Evolutionary conservation across 2,113 vertebrate species (phyloP).

Genomic region (Myiopsitta monachus): DNA sequence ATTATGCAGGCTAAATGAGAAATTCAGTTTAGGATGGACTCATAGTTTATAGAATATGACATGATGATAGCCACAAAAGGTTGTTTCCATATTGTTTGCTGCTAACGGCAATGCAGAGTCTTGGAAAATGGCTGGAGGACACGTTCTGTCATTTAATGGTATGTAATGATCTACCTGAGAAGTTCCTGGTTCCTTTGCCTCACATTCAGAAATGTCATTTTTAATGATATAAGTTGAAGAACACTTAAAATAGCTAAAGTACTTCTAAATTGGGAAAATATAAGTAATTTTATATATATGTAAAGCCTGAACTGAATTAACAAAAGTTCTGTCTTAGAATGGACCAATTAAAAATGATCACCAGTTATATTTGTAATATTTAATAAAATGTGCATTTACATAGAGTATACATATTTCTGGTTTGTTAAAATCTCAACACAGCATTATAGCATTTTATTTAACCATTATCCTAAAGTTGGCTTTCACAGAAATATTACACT

Average conservation of each 20-base stretch:
- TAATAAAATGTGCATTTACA: conserved; percentile 39
- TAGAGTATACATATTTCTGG: neutral
- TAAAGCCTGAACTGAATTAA: neutral
- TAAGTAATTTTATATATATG: neutral
- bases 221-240: neutral
- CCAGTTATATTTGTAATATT: conserved; percentile 19
- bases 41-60: conserved; percentile 7
- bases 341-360: conserved; percentile 2
- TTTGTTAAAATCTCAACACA: conserved; percentile 31
- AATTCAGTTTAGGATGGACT: neutral
- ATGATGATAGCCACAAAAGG: conserved; percentile 37
- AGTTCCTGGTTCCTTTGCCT: conserved; percentile 1
- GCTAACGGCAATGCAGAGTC: conserved; percentile 37
- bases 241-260: neutral
- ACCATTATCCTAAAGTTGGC: neutral
- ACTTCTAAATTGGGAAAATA: neutral
- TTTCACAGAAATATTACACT: neutral
- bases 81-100: conserved; percentile 55
- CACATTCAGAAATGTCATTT: neutral
- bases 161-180: conserved; percentile 38
- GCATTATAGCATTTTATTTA: conserved; percentile 8
- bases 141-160: neutral
- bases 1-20: neutral
- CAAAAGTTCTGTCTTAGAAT: neutral
- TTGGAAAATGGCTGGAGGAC: conserved; percentile 29